Conservation (phyloP, 1,140 invertebrate species). For the Cherax quadricarinatus region DNA sequence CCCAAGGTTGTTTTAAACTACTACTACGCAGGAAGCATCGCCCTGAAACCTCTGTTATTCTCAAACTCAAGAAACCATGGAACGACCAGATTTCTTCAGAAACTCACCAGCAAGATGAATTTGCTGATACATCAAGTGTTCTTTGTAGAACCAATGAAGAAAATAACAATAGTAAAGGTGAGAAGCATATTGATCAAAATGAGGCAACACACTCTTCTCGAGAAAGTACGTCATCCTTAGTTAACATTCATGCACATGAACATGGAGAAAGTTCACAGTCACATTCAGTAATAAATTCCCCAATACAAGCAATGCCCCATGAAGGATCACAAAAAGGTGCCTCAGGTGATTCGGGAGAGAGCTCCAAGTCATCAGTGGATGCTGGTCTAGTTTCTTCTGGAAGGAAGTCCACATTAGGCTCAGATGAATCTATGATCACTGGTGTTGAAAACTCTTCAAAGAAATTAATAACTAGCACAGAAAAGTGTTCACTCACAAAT, state of each 20-base stretch:
- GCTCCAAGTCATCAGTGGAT: neutral
- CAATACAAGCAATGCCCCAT: neutral
- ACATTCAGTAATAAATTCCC: neutral
- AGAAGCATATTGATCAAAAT: neutral
- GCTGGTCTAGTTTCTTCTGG: neutral
- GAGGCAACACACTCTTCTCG: neutral
- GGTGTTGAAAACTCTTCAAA: neutral
- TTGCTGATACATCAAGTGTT: neutral
- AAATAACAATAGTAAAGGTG: constrained; percentile 23
- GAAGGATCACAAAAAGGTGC: neutral
- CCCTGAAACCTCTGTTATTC: neutral
- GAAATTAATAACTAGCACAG: neutral
- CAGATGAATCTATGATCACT: neutral
- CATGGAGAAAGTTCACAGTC: neutral
- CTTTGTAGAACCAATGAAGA: neutral
- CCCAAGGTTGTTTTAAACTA: constrained; percentile 45
- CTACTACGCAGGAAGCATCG: constrained; percentile 38
- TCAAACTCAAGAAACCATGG: constrained; percentile 39
- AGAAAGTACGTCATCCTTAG: neutral
- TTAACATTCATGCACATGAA: neutral
- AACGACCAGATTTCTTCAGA: neutral
- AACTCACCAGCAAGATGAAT: constrained; percentile 2
- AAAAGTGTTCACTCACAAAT: neutral
- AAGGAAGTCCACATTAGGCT: neutral
- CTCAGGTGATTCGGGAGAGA: neutral